phyloP scores from a whole-genome alignment of 2,113 vertebrate genomes.

The Poicephalus gulielmi region DNA sequence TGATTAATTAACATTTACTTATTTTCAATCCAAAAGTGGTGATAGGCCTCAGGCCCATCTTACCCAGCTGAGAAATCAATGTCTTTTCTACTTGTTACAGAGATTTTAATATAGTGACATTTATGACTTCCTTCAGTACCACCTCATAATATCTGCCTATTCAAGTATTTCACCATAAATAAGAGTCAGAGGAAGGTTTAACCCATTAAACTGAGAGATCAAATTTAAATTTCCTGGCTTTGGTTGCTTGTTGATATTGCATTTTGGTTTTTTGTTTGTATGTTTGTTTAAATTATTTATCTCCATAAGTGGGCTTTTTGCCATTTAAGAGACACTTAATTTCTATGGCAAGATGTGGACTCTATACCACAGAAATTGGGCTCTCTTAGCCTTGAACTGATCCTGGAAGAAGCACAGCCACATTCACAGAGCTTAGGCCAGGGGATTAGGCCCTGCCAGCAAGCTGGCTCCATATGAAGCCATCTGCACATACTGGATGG shows the following conservation, averaged over 20 bases:
- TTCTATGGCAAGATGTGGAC: neutral
- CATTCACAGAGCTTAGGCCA: slow-evolving; percentile 1
- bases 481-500: neutral
- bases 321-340: neutral
- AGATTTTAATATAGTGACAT: neutral
- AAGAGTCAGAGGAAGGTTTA: neutral
- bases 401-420: slow-evolving; percentile 30
- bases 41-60: neutral
- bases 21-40: neutral
- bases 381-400: neutral
- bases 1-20: neutral
- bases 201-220: neutral
- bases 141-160: neutral
- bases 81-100: neutral
- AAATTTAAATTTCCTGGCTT: neutral
- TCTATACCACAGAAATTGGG: slow-evolving; percentile 1
- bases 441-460: neutral
- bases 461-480: slow-evolving; percentile 15
- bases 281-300: neutral
- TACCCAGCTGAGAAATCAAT: neutral
- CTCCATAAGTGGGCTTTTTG: neutral
- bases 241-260: neutral
- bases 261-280: neutral
- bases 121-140: neutral
- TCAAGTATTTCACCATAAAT: neutral